Evolutionary conservation across 1,140 invertebrate species (phyloP).

Genomic region (Cydia pomonella): DNA sequence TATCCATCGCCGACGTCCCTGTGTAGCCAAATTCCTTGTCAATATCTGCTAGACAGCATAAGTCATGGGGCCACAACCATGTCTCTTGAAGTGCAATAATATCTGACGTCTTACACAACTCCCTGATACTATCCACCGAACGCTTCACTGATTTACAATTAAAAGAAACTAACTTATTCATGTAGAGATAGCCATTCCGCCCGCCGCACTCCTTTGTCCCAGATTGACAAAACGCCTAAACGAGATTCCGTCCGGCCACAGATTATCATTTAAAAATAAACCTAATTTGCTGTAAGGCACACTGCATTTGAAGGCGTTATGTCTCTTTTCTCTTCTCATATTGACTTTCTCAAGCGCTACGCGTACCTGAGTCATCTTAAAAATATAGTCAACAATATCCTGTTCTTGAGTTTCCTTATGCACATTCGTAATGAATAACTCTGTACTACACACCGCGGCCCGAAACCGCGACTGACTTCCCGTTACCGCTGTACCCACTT

Average conservation of each 20-base stretch:
- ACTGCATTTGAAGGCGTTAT: slow-evolving; percentile 10
- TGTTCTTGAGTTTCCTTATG: not conserved
- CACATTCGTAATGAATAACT: slow-evolving; percentile 9
- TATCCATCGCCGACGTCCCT: slow-evolving; percentile 16
- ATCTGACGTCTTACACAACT: not conserved
- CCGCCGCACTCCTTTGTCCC: not conserved
- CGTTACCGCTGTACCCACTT: not conserved
- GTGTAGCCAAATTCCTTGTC: not conserved
- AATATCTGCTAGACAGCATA: not conserved
- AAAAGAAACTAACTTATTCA: not conserved
- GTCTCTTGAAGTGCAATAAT: too few relatives aligned
- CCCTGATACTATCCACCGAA: not conserved
- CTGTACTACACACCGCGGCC: not conserved
- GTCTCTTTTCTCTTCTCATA: not conserved
- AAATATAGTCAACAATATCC: slow-evolving; percentile 20
- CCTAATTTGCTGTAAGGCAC: not conserved
- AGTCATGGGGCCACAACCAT: not conserved
- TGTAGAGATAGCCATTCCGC: not conserved
- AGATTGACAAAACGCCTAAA: slow-evolving; percentile 22
- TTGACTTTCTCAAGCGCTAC: not conserved
- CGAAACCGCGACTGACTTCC: not conserved
- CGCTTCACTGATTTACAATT: slow-evolving; percentile 28
- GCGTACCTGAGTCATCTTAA: not conserved
- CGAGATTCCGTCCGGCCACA: slow-evolving; percentile 21
- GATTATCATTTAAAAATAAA: slow-evolving; percentile 13